phyloP scores from a whole-genome alignment of 2,113 vertebrate genomes.

The Cnemophilus loriae region DNA sequence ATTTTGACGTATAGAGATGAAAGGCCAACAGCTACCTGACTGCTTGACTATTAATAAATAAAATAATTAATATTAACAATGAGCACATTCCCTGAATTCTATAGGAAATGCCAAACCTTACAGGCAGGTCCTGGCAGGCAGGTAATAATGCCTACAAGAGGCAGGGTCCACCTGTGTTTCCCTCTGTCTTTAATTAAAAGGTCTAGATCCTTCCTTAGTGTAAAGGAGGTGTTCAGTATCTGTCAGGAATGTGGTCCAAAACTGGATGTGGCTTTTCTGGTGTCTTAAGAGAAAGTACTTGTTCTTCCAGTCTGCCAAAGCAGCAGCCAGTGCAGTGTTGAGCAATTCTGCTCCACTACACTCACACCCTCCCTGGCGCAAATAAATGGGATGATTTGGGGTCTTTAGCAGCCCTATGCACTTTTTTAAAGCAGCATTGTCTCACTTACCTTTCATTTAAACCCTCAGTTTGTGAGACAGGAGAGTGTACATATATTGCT shows the following conservation, averaged over 20 bases:
- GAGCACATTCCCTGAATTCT: not conserved
- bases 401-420: not conserved
- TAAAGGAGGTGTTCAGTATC: not conserved
- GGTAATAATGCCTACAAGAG: not conserved
- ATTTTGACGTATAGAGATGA: not conserved
- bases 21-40: not conserved
- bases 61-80: not conserved
- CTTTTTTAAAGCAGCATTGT: not conserved
- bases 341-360: not conserved
- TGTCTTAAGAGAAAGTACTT: not conserved
- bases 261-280: not conserved
- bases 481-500: not conserved
- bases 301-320: not conserved
- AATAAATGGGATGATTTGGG: not conserved
- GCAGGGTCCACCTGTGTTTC: not conserved
- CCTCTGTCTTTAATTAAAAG: not conserved
- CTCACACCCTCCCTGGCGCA: not conserved
- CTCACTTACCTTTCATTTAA: not conserved
- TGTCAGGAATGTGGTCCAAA: not conserved
- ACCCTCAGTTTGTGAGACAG: not conserved
- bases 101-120: not conserved
- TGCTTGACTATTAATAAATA: not conserved
- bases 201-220: not conserved
- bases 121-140: not conserved
- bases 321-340: not conserved